A percentile compares a stretch with the other conserved stretches of the same genome.
phyloP scores from a whole-genome alignment of 2,888 invertebrate genomes.

The Cheilosia pagana region DNA sequence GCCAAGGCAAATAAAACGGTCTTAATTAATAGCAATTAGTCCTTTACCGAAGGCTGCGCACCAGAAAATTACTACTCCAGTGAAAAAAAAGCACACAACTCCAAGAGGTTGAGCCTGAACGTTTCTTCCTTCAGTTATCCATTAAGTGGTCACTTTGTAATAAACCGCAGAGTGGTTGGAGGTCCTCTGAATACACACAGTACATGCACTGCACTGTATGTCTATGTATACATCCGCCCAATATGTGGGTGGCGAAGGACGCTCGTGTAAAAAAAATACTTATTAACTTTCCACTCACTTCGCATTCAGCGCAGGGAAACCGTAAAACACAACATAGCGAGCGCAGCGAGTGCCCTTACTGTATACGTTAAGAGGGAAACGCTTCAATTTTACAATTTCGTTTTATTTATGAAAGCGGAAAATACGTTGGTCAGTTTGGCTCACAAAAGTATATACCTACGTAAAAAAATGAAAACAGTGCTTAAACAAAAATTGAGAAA shows the following conservation, averaged over 20 bases:
- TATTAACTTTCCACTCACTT: constrained; percentile 72
- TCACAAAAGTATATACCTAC: constrained; percentile 57
- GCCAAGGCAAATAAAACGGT: constrained; percentile 40
- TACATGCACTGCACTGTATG: constrained; percentile 13
- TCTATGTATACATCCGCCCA: constrained; percentile 6
- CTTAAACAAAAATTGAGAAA: constrained; percentile 53
- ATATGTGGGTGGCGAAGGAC: constrained; percentile 54
- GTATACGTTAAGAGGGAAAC: constrained; percentile 61
- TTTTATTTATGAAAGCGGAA: constrained; percentile 74
- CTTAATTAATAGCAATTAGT: constrained; percentile 75
- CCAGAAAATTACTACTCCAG: constrained; percentile 48
- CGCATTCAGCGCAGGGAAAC: constrained; percentile 31
- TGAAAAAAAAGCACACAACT: constrained; percentile 8
- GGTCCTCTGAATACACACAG: constrained; percentile 28
- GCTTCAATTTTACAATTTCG: constrained; percentile 74
- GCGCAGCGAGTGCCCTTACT: constrained; percentile 12
- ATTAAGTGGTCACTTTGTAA: constrained; percentile 74
- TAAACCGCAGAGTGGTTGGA: constrained; percentile 64
- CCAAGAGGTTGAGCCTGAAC: constrained; percentile 15
- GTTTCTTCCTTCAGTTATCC: constrained; percentile 51
- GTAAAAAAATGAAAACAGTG: constrained; percentile 67
- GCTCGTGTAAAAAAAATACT: constrained; percentile 63
- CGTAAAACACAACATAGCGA: constrained; percentile 30
- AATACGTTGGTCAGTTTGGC: constrained; percentile 72
- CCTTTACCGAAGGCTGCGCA: constrained; percentile 66